Percentiles rank a stretch among this genome's conserved stretches.
Evolutionary conservation across 2,113 vertebrate genomes (phyloP).

Genomic region (Eudyptes chrysolophus): DNA sequence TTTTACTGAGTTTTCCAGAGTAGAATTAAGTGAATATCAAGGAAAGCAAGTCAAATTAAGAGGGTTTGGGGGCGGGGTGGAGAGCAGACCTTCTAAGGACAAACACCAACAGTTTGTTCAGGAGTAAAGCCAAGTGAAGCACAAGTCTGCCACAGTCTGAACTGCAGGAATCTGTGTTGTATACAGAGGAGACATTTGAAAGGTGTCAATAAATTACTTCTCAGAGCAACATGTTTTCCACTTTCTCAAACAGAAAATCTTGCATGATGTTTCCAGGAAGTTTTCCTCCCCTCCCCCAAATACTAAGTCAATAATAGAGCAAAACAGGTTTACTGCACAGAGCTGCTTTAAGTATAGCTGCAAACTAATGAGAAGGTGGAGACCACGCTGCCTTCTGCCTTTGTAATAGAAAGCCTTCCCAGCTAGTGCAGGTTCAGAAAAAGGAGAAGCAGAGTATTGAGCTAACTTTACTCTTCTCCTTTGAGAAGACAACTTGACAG

Average conservation of each 20-base stretch:
- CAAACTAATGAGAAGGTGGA: background rate
- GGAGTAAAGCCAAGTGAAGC: slow-evolving; percentile 60
- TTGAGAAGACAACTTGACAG: background rate
- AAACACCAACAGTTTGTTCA: slow-evolving; percentile 59
- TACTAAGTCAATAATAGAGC: slow-evolving; percentile 1
- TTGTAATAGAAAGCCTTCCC: background rate
- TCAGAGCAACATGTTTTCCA: slow-evolving; percentile 67
- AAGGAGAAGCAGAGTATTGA: background rate
- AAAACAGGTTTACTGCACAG: background rate
- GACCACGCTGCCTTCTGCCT: background rate
- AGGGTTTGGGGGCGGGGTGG: slow-evolving; percentile 19
- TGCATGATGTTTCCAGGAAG: slow-evolving; percentile 57
- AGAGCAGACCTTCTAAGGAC: slow-evolving; percentile 62
- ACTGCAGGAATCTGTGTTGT: slow-evolving; percentile 47
- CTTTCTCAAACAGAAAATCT: slow-evolving; percentile 58
- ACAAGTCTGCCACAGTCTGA: slow-evolving; percentile 59
- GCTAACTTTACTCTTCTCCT: background rate
- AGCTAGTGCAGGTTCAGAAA: background rate
- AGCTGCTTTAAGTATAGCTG: background rate
- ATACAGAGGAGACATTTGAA: slow-evolving; percentile 71
- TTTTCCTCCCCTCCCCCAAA: background rate
- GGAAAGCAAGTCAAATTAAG: background rate
- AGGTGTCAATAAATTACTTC: slow-evolving; percentile 67
- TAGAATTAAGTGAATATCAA: background rate
- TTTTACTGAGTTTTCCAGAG: slow-evolving; percentile 25